A percentile compares a stretch with the other conserved stretches of the same genome.
These are phyloP conservation scores for Oryzaephilus surinamensis DNA, from an alignment of 1,140 invertebrate genomes.

Conservation along the genomic window DNA sequence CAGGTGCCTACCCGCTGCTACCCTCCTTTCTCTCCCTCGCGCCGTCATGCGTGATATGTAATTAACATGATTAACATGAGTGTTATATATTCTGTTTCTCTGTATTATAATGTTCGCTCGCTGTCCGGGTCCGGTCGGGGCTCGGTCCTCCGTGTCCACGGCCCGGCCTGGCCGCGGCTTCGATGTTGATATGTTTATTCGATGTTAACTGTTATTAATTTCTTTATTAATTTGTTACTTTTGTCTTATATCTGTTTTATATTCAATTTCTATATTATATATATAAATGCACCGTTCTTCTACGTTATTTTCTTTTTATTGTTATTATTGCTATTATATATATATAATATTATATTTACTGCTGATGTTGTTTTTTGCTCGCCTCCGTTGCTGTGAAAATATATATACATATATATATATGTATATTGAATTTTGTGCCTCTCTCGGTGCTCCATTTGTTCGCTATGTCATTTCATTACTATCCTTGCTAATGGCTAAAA, in stretches of 20 bases:
- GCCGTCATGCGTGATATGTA: slow-evolving; percentile 38
- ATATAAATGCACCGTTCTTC: no score
- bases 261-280: no score
- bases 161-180: slow-evolving; percentile 10
- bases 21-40: slow-evolving; percentile 33
- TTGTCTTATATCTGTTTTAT: slow-evolving; percentile 8
- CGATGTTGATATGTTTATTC: slow-evolving; percentile 12
- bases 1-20: slow-evolving; percentile 51
- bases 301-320: no score
- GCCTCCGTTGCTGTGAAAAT: no score
- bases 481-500: slow-evolving; percentile 28
- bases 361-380: no score
- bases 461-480: slow-evolving; percentile 10
- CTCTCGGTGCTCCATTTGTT: no score
- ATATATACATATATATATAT: no score
- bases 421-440: no score
- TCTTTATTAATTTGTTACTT: no score
- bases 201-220: slow-evolving; percentile 8
- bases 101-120: slow-evolving; percentile 18
- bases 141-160: slow-evolving; percentile 4
- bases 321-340: no score
- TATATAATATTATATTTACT: no score
- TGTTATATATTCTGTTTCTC: slow-evolving; percentile 35
- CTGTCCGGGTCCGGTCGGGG: slow-evolving; percentile 17
- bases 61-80: slow-evolving; percentile 42